Evolutionary conservation across 1,140 invertebrate genomes (phyloP).

Genomic region (Aradophagus sp.): DNA sequence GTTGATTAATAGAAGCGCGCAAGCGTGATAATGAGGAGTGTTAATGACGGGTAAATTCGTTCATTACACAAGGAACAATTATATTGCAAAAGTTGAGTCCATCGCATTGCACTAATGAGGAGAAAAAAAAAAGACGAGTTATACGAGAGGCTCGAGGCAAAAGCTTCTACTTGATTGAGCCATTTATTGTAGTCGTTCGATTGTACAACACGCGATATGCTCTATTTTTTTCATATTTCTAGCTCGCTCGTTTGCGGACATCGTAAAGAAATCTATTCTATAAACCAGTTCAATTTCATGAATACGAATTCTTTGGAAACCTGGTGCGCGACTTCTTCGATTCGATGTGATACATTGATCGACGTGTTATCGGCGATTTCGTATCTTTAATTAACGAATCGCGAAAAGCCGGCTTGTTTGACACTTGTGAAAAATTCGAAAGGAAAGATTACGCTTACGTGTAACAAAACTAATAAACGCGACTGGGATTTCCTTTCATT

Average conservation of each 20-base stretch:
- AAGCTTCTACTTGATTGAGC: slow-evolving; percentile 46
- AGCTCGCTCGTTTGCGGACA: slow-evolving; percentile 29
- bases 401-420: no score
- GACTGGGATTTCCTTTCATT: slow-evolving; percentile 53
- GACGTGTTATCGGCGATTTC: no score
- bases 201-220: slow-evolving; percentile 40
- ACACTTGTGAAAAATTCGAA: no score
- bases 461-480: slow-evolving; percentile 56
- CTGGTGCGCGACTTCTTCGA: no score
- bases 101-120: slow-evolving; percentile 37
- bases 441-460: slow-evolving; percentile 18
- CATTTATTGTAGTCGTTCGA: slow-evolving; percentile 42
- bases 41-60: slow-evolving; percentile 3
- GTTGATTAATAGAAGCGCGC: no score
- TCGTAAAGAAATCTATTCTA: slow-evolving; percentile 48
- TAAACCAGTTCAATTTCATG: slow-evolving; percentile 33
- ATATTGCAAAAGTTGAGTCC: slow-evolving; percentile 23
- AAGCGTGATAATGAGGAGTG: neutral
- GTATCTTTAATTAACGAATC: no score
- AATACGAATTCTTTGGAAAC: slow-evolving; percentile 1
- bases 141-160: slow-evolving; percentile 21
- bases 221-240: slow-evolving; percentile 57
- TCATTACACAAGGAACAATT: slow-evolving; percentile 12
- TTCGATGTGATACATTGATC: no score
- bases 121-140: slow-evolving; percentile 13